Evolutionary conservation across 2,797 vertebrate genomes (phyloP).

Genomic region (Furcifer pardalis): DNA sequence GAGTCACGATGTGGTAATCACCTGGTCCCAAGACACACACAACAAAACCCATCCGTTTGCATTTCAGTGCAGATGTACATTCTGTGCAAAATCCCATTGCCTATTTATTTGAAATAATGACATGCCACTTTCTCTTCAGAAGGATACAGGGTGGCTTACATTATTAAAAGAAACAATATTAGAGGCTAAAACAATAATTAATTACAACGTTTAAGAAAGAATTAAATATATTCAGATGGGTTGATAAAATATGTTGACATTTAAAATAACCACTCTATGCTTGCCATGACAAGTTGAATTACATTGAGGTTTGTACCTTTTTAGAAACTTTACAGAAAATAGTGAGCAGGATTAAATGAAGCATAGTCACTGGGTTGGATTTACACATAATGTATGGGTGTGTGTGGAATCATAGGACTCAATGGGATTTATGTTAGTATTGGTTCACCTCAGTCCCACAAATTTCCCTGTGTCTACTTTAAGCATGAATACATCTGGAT

Average conservation of each 20-base stretch:
- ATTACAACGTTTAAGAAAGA: no score
- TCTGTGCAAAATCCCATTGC: background rate
- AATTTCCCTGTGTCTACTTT: background rate
- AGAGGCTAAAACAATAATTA: no score
- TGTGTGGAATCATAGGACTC: background rate
- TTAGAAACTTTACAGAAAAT: conserved; percentile 32
- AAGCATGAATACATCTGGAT: background rate
- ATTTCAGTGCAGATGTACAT: background rate
- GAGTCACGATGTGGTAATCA: background rate
- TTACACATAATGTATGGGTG: background rate
- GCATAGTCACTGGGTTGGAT: background rate
- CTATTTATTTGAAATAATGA: no score
- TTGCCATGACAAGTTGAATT: no score
- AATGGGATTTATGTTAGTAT: background rate
- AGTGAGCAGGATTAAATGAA: background rate
- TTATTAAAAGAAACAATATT: no score
- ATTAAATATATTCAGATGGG: no score
- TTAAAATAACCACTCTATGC: no score
- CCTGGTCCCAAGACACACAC: background rate
- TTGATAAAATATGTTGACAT: no score
- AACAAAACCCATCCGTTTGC: background rate
- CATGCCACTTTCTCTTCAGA: no score
- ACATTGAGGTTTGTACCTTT: conserved; percentile 25
- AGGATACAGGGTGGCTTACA: no score
- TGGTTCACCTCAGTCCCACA: background rate